Evolutionary conservation across 2,888 invertebrate genomes (phyloP), one percentile per base, ranked within the genome.

Genomic region (Pilophorus perplexus): DNA sequence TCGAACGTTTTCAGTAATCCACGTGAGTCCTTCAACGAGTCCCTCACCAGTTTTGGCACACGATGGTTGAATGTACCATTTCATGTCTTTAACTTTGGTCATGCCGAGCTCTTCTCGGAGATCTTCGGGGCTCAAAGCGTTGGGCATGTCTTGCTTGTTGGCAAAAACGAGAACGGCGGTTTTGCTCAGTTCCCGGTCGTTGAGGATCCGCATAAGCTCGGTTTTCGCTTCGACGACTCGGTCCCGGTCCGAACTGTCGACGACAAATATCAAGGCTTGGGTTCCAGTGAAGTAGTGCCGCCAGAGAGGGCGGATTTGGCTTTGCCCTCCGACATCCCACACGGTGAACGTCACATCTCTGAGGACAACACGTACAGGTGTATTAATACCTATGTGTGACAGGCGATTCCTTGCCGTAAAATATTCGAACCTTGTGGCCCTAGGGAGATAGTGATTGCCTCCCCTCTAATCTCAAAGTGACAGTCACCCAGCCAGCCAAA

Each of bases 301-400:
- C 98, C 98, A 99, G 70, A 99, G 82, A 67, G 98, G 98, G 74
- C 99, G 86, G 79, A 99, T 99, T 85, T 99, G 99, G 81, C 99
- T 97, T 82, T 99, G 99, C 72, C 98, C 98, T 72, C 99, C 98
- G 71, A 99, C 98, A 80, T 99, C 99, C 99, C 99, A 99, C 70
- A 99, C 98, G 83, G 98, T 98, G 81, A 99, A 99, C 85, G 96
- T 98, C 74, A 99, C 93, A 83, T 99, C 99, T 82, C 98, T 99
- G 83, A n/a, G n/a, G n/a, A n/a, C n/a, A n/a, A n/a, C n/a, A n/a
- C n/a, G n/a, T n/a, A n/a, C n/a, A n/a, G n/a, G n/a, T n/a, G n/a
- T n/a, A n/a, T n/a, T n/a, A n/a, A n/a, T n/a, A n/a, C n/a, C n/a
- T n/a, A n/a, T n/a, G n/a, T n/a, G n/a, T n/a, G n/a, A n/a, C n/a